These are phyloP conservation scores for Podabrus alpinus DNA, from an alignment of 2,888 invertebrate species.

Conservation along the genomic window DNA sequence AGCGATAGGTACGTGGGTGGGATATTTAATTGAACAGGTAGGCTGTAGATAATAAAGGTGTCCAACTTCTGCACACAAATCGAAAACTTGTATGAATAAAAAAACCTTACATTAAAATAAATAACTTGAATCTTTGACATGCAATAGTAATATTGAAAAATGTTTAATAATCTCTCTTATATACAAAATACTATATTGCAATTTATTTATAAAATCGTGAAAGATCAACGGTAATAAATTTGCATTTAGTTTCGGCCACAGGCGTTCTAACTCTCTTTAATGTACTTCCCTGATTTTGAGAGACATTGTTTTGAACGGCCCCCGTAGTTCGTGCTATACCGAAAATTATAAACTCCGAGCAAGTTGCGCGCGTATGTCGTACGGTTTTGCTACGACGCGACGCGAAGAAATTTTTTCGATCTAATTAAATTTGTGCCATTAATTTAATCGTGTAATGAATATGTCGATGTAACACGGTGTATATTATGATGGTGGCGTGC, in stretches of 20 bases:
- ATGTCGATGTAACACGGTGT: neutral
- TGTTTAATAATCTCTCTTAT: conserved; percentile 5
- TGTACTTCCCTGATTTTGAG: neutral
- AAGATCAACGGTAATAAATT: conserved; percentile 20
- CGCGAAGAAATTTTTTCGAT: neutral
- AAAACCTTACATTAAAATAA: neutral
- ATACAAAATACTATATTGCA: conserved; percentile 2
- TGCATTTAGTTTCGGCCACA: conserved; percentile 8
- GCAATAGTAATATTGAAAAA: conserved; percentile 10
- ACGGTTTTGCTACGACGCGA: too few relatives aligned
- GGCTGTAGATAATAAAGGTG: conserved; percentile 13
- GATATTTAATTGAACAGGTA: conserved; percentile 23
- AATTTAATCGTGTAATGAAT: neutral
- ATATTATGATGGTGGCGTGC: neutral
- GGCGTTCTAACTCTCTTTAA: conserved; percentile 5
- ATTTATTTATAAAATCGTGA: conserved; percentile 19
- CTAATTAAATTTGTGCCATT: neutral
- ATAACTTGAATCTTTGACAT: neutral
- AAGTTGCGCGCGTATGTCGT: neutral
- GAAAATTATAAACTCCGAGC: neutral
- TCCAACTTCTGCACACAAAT: neutral
- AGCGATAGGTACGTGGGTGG: conserved; percentile 14
- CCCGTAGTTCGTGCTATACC: too few relatives aligned
- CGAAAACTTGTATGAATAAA: neutral
- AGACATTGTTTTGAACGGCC: neutral